Conservation (phyloP, 2,797 vertebrate genomes). For the Echiichthys vipera region DNA sequence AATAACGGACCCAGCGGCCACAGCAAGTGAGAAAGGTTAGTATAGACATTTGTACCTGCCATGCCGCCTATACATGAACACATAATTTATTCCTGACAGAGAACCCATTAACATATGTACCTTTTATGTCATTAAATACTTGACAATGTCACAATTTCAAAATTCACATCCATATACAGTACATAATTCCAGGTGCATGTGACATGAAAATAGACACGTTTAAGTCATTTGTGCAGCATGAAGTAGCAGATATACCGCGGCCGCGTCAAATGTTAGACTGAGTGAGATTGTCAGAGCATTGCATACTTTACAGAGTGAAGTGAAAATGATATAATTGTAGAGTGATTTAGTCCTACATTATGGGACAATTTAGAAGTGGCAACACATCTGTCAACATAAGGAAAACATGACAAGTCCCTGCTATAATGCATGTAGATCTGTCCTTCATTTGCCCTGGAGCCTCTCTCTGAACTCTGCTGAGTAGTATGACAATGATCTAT, state of each 20-base stretch:
- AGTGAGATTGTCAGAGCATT: conserved; percentile 35
- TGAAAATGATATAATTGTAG: conserved; percentile 69
- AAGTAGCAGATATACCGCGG: conserved; percentile 21
- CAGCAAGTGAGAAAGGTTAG: conserved; percentile 80
- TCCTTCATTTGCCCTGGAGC: conserved; percentile 73
- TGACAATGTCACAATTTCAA: conserved; percentile 63
- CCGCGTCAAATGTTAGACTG: conserved; percentile 36
- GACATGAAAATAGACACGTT: conserved; percentile 48
- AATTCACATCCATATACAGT: conserved; percentile 42
- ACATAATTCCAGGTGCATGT: conserved; percentile 49
- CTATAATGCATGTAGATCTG: conserved; percentile 63
- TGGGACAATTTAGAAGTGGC: conserved; percentile 61
- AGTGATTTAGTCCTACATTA: conserved; percentile 68
- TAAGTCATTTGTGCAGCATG: conserved; percentile 49
- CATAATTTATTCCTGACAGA: conserved; percentile 72
- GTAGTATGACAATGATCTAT: conserved; percentile 47
- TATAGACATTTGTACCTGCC: conserved; percentile 83
- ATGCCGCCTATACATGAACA: conserved; percentile 72
- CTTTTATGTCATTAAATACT: conserved; percentile 63
- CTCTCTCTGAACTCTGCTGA: conserved; percentile 65
- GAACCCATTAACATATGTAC: conserved; percentile 70
- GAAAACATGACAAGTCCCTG: conserved; percentile 72
- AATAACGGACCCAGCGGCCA: conserved; percentile 79
- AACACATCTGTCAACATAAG: conserved; percentile 72
- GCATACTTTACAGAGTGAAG: conserved; percentile 67